Evolutionary conservation across 2,888 invertebrate genomes (phyloP), one percentile per base, ranked within the genome.

Genomic region (Volucella inflata): DNA sequence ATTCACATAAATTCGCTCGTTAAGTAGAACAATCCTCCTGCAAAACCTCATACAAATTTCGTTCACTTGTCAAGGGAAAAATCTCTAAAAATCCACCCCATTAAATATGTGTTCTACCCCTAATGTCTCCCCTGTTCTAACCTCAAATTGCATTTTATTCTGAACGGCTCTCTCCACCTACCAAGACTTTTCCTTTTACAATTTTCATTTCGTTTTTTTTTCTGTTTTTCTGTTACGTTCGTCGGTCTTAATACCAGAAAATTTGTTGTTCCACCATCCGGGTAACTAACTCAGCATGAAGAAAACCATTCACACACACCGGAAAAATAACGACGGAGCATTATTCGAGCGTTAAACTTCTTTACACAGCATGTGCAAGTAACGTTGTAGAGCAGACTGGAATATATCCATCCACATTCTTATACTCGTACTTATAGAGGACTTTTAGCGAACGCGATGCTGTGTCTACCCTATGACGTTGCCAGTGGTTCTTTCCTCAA

Each of bases 271-370:
- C 84, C 65, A 53, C 65, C 70, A 70, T 68, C 59, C 75, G 50
- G 44, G 79, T 46, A 67, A 62, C 71, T 80, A 75, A 80, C 75
- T 80, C 70, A 70, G 65, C 75, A 81, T 76, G 53, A 72, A 81
- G 60, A 60, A 65, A 75, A 59, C 76, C 80, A 68, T 81, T 68
- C 68, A 60, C 59, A 81, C 59, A 62, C 17, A 81, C 48, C 62
- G 72, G 48, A 64, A 81, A 85, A 81, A 85, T 85, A 81, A 81
- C 76, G 72, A 81, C 57, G 68, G 60, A 80, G 60, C 80, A 75
- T 84, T 84, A 80, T 76, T 71, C 75, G 70, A 81, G 81, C 72
- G 72, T 85, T 85, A 85, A 85, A 77, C 84, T 85, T 51, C 80
- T 80, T 76, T 80, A 42, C 60, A 76, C 60, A 62, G 55, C 64